Conservation (phyloP, 2,113 vertebrate genomes). For the Colius striatus region DNA sequence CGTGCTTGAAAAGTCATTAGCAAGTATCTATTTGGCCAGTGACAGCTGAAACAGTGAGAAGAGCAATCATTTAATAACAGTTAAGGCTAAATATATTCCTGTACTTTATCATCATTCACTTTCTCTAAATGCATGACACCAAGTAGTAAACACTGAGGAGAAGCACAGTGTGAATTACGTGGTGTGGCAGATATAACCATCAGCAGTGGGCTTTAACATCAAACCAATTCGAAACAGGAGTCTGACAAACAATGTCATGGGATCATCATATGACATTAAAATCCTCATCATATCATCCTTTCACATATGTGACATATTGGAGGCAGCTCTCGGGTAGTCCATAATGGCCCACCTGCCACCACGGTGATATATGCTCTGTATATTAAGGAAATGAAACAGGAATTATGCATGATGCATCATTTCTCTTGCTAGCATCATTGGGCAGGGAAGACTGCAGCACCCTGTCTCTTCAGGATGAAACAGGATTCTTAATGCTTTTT, state of each 20-base stretch:
- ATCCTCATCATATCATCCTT: slow-evolving; percentile 16
- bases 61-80: slow-evolving; percentile 23
- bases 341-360: slow-evolving; percentile 17
- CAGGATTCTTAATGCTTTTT: not conserved
- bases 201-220: not conserved
- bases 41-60: slow-evolving; percentile 34
- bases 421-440: not conserved
- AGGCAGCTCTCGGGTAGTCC: not conserved
- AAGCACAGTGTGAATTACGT: not conserved
- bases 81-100: slow-evolving; percentile 47
- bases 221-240: not conserved
- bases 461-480: not conserved
- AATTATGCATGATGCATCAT: not conserved
- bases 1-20: slow-evolving; percentile 4
- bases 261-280: slow-evolving; percentile 23
- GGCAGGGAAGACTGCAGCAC: not conserved
- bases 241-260: slow-evolving; percentile 24
- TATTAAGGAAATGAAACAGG: slow-evolving; percentile 44
- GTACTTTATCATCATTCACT: slow-evolving; percentile 9
- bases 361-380: not conserved
- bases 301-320: not conserved
- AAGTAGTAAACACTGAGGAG: not conserved
- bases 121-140: not conserved
- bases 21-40: slow-evolving; percentile 11
- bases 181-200: not conserved